Evolutionary conservation across 2,888 invertebrate species (phyloP), one percentile per base, ranked within the genome.

Genomic region (Mylabris sibirica): DNA sequence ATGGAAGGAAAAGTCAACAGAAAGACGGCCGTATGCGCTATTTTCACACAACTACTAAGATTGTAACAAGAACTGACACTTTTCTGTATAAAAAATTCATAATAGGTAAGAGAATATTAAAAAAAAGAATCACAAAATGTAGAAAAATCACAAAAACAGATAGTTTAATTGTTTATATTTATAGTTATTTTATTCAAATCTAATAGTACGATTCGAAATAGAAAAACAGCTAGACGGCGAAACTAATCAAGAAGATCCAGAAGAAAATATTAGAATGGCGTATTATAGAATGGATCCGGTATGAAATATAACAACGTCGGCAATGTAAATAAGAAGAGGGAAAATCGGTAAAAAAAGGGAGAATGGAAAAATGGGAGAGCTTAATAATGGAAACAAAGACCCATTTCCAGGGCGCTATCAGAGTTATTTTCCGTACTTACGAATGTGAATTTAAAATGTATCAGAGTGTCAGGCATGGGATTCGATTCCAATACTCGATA

Each of bases 401-500:
- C 65, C 70, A 64, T 57, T 73, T 72, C 72, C 72, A 67, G 66
- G 68, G 24, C 72, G 76, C 73, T 74, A 75, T 78, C 77, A 76
- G 76, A 78, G 77, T 77, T 80, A 78, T 77, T 77, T 79, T 80
- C 78, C 78, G 76, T 81, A 79, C 77, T 80, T 80, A 80, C 81
- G 80, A 84, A 84, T 83, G 83, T 79, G 84, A 84, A 84, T 84
- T 84, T 84, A 84, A 84, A 84, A 83, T 81, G 83, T 82, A 83
- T 80, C 81, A 77, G 81, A 81, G 82, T 83, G 83, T 81, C 82
- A 80, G 81, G 80, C 78, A 73, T 80, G 78, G 82, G 82, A 83
- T 83, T 83, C 83, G 82, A 83, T 84, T 83, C 82, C 83, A 82
- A 82, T 83, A 79, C 80, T 81, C 82, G 82, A 84, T 84, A 85